These are phyloP conservation scores for Ophthalmolycus amberensis DNA, from an alignment of 2,113 vertebrate genomes.

Conservation along the genomic window DNA sequence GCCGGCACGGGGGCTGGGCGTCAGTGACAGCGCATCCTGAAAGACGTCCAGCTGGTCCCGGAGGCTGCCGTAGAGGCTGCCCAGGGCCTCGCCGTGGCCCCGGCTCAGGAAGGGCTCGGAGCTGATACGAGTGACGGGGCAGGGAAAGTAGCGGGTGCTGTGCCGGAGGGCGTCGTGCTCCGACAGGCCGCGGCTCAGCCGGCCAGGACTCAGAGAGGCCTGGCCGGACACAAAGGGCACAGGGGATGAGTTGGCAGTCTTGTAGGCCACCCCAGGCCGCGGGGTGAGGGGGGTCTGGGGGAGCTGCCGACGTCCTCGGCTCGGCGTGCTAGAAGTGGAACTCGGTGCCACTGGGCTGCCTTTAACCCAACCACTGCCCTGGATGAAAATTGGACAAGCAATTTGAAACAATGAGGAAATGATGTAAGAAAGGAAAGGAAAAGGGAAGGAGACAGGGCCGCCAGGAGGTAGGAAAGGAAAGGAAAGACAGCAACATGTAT, in stretches of 20 bases:
- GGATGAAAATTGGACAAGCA: constrained; percentile 91
- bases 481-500: constrained; percentile 35
- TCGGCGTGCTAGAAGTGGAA: constrained; percentile 92
- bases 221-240: constrained; percentile 87
- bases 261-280: constrained; percentile 93
- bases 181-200: constrained; percentile 90
- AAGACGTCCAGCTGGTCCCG: constrained; percentile 89
- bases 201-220: constrained; percentile 86
- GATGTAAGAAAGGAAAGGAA: constrained; percentile 47
- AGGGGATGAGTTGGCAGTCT: constrained; percentile 94
- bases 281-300: constrained; percentile 94
- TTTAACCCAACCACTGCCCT: constrained; percentile 94
- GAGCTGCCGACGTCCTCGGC: constrained; percentile 93
- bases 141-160: constrained; percentile 79
- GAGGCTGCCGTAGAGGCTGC: constrained; percentile 73
- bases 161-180: constrained; percentile 91
- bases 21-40: constrained; percentile 81
- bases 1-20: constrained; percentile 83
- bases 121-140: constrained; percentile 86
- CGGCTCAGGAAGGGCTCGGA: constrained; percentile 92
- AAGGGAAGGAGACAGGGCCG: constrained; percentile 4
- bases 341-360: constrained; percentile 89
- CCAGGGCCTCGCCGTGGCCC: constrained; percentile 71
- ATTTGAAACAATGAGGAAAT: constrained; percentile 85
- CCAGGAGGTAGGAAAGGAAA: background rate